Evolutionary conservation across 1,140 invertebrate genomes (phyloP).

Genomic region (Pseudomyrmex concolor): DNA sequence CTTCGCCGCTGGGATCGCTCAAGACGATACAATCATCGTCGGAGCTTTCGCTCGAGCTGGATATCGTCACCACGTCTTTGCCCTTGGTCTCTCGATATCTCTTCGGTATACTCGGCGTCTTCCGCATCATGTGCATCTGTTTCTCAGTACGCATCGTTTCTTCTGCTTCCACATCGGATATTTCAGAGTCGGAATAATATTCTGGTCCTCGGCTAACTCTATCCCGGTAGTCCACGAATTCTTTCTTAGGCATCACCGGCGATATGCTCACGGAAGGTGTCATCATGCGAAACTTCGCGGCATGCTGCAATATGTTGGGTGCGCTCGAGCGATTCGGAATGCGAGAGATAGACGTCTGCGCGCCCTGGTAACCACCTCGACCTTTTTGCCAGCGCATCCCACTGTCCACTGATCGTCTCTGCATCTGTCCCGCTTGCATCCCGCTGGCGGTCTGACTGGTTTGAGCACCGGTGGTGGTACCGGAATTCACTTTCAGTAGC

Average conservation of each 20-base stretch:
- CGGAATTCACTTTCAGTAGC: constrained; percentile 79
- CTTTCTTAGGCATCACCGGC: constrained; percentile 83
- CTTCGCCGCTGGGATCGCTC: constrained; percentile 88
- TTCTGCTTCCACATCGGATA: constrained; percentile 81
- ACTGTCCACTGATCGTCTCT: constrained; percentile 79
- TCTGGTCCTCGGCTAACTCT: constrained; percentile 62
- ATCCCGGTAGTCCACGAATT: constrained; percentile 74
- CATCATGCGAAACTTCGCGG: constrained; percentile 83
- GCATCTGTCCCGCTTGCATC: constrained; percentile 77
- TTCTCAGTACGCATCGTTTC: constrained; percentile 77
- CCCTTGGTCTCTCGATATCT: constrained; percentile 80
- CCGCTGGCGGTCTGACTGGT: constrained; percentile 61
- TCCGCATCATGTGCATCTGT: constrained; percentile 78
- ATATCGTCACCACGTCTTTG: constrained; percentile 88
- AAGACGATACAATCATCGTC: constrained; percentile 94
- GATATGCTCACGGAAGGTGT: constrained; percentile 85
- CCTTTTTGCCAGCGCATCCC: constrained; percentile 74
- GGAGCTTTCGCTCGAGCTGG: constrained; percentile 87
- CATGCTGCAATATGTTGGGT: constrained; percentile 80
- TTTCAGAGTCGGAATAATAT: constrained; percentile 82
- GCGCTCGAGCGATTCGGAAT: constrained; percentile 74
- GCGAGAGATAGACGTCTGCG: constrained; percentile 82
- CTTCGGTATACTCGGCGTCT: constrained; percentile 77
- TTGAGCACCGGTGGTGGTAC: constrained; percentile 61
- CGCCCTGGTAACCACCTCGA: constrained; percentile 74